Evolutionary conservation across 2,888 invertebrate species (phyloP).

Genomic region (Agrotis exclamationis): DNA sequence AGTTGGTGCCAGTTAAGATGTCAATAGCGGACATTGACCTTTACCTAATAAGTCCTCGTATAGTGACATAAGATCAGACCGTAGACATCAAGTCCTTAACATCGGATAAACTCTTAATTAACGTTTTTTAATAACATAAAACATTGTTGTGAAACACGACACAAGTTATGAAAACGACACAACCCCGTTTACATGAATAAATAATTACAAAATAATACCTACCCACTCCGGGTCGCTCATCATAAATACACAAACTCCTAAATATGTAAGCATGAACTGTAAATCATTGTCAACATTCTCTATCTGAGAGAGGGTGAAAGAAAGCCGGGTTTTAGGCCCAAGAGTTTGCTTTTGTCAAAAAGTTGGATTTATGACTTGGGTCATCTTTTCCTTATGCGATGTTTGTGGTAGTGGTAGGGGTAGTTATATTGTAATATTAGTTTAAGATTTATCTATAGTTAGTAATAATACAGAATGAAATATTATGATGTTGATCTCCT

Average conservation of each 20-base stretch:
- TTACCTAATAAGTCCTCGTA: too few species aligned
- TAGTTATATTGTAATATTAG: too few species aligned
- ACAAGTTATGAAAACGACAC: slow-evolving; percentile 40
- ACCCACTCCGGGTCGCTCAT: slow-evolving; percentile 44
- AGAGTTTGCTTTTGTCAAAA: slow-evolving; percentile 36
- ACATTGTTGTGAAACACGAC: slow-evolving; percentile 22
- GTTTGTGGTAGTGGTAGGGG: not conserved
- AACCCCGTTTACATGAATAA: slow-evolving; percentile 53
- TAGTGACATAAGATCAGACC: too few species aligned
- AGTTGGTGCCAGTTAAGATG: too few species aligned
- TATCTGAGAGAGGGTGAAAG: slow-evolving; percentile 34
- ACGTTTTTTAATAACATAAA: slow-evolving; percentile 4
- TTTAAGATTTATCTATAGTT: too few species aligned
- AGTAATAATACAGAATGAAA: too few species aligned
- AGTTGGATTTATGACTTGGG: slow-evolving; percentile 41
- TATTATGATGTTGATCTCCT: too few species aligned
- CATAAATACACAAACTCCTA: slow-evolving; percentile 58
- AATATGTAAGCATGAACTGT: slow-evolving; percentile 57
- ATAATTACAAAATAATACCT: slow-evolving; percentile 62
- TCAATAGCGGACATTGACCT: too few species aligned
- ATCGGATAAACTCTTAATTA: too few species aligned
- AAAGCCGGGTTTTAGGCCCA: slow-evolving; percentile 26
- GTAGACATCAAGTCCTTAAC: too few species aligned
- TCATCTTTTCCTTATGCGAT: slow-evolving; percentile 11
- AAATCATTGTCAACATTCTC: slow-evolving; percentile 61